A percentile compares a stretch with the other conserved stretches of the same genome.
phyloP scores from a whole-genome alignment of 2,113 vertebrate species.

The Procavia capensis region DNA sequence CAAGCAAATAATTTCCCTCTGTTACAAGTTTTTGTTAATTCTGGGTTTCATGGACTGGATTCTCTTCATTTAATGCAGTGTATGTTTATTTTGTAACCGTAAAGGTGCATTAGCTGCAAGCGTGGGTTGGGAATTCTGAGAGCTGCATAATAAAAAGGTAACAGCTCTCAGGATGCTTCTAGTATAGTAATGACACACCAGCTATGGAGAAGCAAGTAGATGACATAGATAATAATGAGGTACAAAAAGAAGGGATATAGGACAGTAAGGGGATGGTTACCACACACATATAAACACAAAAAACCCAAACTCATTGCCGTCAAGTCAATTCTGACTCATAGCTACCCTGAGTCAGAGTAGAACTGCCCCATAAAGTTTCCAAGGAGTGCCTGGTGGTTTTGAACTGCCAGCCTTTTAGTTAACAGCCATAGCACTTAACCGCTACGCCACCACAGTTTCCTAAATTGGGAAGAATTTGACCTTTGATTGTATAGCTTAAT shows the following conservation, averaged over 20 bases:
- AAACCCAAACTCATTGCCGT: too few relatives aligned
- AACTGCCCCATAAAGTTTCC: too few relatives aligned
- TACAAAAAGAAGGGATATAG: background rate
- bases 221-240: background rate
- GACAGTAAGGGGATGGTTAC: background rate
- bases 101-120: background rate
- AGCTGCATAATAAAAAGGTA: conserved; percentile 41
- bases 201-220: background rate
- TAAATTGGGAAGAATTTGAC: conserved; percentile 4
- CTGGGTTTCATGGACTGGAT: background rate
- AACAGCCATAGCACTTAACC: too few relatives aligned
- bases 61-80: conserved; percentile 37
- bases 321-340: too few relatives aligned
- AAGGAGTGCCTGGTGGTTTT: too few relatives aligned
- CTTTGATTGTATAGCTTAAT: background rate
- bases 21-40: background rate
- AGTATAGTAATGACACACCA: background rate
- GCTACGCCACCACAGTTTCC: too few relatives aligned
- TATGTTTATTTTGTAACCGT: background rate
- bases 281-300: too few relatives aligned
- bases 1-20: conserved; percentile 22
- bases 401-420: too few relatives aligned
- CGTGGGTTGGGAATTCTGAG: conserved; percentile 4
- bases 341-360: too few relatives aligned
- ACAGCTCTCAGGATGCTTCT: background rate